Conservation (phyloP, 1,140 invertebrate genomes). For the Nasonia giraulti region DNA sequence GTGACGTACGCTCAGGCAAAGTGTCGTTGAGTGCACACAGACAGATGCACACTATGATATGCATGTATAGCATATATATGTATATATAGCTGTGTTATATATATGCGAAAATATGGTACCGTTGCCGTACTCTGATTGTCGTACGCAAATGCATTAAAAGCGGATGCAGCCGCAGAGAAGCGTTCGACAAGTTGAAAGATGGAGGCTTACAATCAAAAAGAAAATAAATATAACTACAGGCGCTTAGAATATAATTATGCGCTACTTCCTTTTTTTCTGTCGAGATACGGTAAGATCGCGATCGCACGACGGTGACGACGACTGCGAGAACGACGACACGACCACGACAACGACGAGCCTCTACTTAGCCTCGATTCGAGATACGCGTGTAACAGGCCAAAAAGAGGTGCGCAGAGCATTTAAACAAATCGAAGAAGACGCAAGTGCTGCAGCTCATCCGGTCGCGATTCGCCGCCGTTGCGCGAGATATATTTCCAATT, state of each 20-base stretch:
- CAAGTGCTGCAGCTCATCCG: not conserved
- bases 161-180: not conserved
- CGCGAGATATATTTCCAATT: constrained; percentile 60
- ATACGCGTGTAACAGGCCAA: not conserved
- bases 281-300: constrained; percentile 30
- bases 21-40: constrained; percentile 3
- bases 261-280: constrained; percentile 44
- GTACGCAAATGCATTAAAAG: not conserved
- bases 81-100: constrained; percentile 10
- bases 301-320: not conserved
- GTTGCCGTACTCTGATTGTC: not conserved
- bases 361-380: not conserved
- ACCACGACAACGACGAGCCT: constrained; percentile 47
- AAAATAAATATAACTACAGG: constrained; percentile 17
- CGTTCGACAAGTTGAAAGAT: constrained; percentile 20
- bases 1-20: not conserved
- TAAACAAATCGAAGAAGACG: constrained; percentile 2
- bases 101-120: not conserved
- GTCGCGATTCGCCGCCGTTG: constrained; percentile 56
- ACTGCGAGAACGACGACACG: constrained; percentile 37
- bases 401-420: constrained; percentile 32
- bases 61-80: constrained; percentile 9
- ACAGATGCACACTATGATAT: not conserved
- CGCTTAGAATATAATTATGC: constrained; percentile 17
- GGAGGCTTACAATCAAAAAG: constrained; percentile 61